Evolutionary conservation across 2,888 invertebrate species (phyloP), one percentile per base, ranked within the genome.

Genomic region (Nezara viridula): DNA sequence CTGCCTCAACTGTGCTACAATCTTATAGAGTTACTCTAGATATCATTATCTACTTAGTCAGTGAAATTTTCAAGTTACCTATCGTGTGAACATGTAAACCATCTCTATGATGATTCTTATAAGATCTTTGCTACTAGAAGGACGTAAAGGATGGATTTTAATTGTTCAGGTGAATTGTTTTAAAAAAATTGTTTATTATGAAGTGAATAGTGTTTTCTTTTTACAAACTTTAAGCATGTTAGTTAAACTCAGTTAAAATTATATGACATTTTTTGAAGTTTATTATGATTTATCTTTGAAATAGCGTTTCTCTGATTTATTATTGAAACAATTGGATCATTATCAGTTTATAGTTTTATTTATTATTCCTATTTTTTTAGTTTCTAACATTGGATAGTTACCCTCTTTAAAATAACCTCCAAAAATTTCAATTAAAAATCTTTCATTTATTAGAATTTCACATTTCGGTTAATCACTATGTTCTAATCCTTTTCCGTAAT

Each of bases 1-100:
- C 81, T 81, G 81, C 81, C 81, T 81, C 37, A 24, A 73, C 66
- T 73, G 66, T 73, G 24, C 66, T 37, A 73, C 66, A 32, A 32
- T 37, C 66, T 73, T 73, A 16, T 73, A 37, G 32, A 9, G 66
- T 37, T 73, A 73, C 66, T 37, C 66, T 73, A 19, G 66, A 73
- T 21, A 73, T 37, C 37, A 73, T 73, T 73, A 73, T 73, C 66
- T 73, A 73, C 9, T 73, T 73, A 73, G 37, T 60, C 66, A 16
- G 66, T 73, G 32, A 9, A 37, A 73, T 73, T 32, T 73, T 37
- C 37, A 21, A 73, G 66, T 37, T 73, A 73, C 66, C 37, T 73
- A 73, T 32, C 37, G 37, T 73, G 66, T 37, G 66, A 73, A 73
- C 19, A 73, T 73, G 66, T 73, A 21, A 37, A 12, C 60, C 27